Evolutionary conservation across 1,140 invertebrate genomes (phyloP), one percentile per base, ranked within the genome.

Genomic region (Drosophila obscura): DNA sequence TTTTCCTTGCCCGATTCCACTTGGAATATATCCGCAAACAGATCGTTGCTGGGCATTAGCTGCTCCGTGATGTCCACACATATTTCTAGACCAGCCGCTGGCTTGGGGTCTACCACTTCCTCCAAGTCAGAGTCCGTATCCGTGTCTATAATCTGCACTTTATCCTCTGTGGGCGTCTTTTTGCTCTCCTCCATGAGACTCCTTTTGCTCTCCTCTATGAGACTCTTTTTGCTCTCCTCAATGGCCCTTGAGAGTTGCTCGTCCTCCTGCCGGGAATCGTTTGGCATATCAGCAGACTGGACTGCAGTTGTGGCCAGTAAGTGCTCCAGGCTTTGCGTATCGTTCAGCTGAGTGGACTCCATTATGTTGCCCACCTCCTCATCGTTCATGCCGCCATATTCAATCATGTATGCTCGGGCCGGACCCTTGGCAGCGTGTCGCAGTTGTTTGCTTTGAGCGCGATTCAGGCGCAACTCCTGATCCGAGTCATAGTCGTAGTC

Each of bases 381-480:
- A 61, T 95, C 93, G 15, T 95, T 95, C 67, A 96, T 93, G 41
- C 94, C 95, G 84, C 94, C 95, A 73, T 96, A 94, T 83, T 96
- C 96, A 77, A 95, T 93, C 93, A 96, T 95, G 67, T 95, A 96
- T 24, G 92, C 92, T 43, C 94, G 83, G 0, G 94, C 94, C 4
- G 93, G 93, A 58, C 93, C 93, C 39, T 91, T 88, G 8, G 84
- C 87, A 2, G 90, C 72, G 73, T 88, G 53, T 5, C 68, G 71
- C 3, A 92, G 73, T 31, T 83, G 78, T 26, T 91, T 88, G 26
- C 79, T 85, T 74, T 92, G 91, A 4, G 80, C 82, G 1, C 65
- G 72, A 52, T 87, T 92, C 0, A 93, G 82, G 5, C 82, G 80
- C 11, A 91, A 31, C 19, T 80, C 67, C 44, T 90, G 80, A 51